phyloP scores from a whole-genome alignment of 2,113 vertebrate species.

The Strix aluco region DNA sequence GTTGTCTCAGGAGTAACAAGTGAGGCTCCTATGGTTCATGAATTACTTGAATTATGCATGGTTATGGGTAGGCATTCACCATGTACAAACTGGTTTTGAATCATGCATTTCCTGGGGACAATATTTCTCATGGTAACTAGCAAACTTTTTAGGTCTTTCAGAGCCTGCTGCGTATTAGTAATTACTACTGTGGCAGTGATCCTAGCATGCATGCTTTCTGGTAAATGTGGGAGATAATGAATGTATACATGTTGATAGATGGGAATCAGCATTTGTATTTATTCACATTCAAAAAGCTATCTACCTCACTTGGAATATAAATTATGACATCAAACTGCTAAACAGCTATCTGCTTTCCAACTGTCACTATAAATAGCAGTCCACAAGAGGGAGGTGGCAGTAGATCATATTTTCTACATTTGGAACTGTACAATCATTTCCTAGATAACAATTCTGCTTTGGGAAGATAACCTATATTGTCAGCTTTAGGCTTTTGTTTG shows the following conservation, averaged over 20 bases:
- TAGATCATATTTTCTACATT: background rate
- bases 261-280: background rate
- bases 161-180: background rate
- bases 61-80: constrained; percentile 42
- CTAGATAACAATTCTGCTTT: background rate
- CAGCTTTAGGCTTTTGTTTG: constrained; percentile 9
- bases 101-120: constrained; percentile 41
- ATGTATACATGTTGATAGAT: background rate
- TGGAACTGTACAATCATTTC: background rate
- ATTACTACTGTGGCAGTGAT: background rate
- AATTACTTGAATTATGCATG: constrained; percentile 69
- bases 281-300: background rate
- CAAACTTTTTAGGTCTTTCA: constrained; percentile 17
- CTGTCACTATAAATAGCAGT: constrained; percentile 14
- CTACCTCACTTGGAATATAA: background rate
- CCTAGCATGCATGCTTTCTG: background rate
- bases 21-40: constrained; percentile 55
- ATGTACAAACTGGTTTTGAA: constrained; percentile 23
- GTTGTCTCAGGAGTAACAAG: constrained; percentile 61
- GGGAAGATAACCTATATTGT: background rate
- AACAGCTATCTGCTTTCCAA: background rate
- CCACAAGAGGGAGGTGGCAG: constrained; percentile 1
- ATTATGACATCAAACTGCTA: background rate
- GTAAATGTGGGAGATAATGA: background rate
- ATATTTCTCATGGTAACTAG: constrained; percentile 48